Evolutionary conservation across 30 jellyfish, hydroid and myxozoan species (phyloP).

Genomic region (Pelagia noctiluca): DNA sequence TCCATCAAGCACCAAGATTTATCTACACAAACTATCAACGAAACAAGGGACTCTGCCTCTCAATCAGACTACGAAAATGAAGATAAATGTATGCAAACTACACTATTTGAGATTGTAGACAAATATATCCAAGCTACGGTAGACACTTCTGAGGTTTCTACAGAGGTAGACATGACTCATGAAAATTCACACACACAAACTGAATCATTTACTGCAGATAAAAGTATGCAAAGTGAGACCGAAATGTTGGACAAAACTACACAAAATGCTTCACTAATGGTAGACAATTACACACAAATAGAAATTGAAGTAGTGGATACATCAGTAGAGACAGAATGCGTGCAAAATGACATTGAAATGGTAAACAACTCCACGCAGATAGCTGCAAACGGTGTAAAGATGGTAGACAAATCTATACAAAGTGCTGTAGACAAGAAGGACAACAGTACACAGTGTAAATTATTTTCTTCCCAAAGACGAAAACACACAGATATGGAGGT

Average conservation of each 20-base stretch:
- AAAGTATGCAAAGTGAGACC: background rate
- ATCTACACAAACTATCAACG: background rate
- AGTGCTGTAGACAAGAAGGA: background rate
- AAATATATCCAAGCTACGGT: background rate
- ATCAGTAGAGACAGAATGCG: constrained; percentile 34
- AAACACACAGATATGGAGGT: constrained; percentile 57
- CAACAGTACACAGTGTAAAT: constrained; percentile 28
- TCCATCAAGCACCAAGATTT: background rate
- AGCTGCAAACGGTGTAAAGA: background rate
- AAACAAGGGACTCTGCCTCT: background rate
- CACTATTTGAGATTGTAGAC: background rate
- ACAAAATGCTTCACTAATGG: background rate
- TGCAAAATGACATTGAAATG: background rate
- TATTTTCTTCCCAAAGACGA: background rate
- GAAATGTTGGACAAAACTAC: constrained; percentile 10
- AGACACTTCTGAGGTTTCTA: background rate
- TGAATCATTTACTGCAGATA: background rate
- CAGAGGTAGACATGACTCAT: background rate
- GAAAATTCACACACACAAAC: background rate
- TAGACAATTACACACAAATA: constrained; percentile 15
- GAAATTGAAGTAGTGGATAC: background rate
- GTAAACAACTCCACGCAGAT: background rate
- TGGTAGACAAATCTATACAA: constrained; percentile 7
- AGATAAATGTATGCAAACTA: constrained; percentile 40
- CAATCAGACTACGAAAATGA: background rate